phyloP scores from a whole-genome alignment of 2,888 invertebrate species.

The Coecobrya sp. region DNA sequence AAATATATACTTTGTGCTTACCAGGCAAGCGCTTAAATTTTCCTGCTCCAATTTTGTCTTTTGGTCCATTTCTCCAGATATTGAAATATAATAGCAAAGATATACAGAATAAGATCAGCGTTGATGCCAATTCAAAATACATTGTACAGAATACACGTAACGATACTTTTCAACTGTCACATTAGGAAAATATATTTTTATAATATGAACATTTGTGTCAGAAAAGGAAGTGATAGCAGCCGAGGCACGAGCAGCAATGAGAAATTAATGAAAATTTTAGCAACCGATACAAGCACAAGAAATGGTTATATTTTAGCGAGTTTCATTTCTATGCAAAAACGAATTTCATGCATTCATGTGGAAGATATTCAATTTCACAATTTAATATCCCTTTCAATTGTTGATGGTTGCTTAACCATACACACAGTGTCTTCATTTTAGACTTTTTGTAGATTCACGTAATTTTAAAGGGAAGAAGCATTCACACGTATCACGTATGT shows the following conservation, averaged over 20 bases:
- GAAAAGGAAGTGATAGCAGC: background rate
- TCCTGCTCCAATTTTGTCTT: slow-evolving; percentile 5
- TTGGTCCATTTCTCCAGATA: background rate
- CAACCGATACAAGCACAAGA: background rate
- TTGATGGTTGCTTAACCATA: slow-evolving; percentile 31
- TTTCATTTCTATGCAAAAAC: background rate
- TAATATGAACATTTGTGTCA: background rate
- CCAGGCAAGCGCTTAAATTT: slow-evolving; percentile 32
- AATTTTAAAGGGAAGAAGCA: background rate
- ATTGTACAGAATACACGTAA: background rate
- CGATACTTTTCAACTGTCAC: background rate
- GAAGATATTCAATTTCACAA: slow-evolving; percentile 21
- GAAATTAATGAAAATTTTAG: background rate
- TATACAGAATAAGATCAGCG: background rate
- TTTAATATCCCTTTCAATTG: slow-evolving; percentile 14
- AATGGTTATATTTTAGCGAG: background rate
- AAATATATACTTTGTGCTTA: too few relatives aligned
- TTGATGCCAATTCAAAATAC: slow-evolving; percentile 46
- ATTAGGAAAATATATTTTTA: background rate
- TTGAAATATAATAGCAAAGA: background rate
- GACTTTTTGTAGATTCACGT: slow-evolving; percentile 6
- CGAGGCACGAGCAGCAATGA: background rate
- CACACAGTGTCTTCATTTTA: background rate
- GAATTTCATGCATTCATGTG: slow-evolving; percentile 6
- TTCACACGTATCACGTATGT: background rate